Conservation (phyloP, 1,140 invertebrate genomes). For the Musca vetustissima region DNA sequence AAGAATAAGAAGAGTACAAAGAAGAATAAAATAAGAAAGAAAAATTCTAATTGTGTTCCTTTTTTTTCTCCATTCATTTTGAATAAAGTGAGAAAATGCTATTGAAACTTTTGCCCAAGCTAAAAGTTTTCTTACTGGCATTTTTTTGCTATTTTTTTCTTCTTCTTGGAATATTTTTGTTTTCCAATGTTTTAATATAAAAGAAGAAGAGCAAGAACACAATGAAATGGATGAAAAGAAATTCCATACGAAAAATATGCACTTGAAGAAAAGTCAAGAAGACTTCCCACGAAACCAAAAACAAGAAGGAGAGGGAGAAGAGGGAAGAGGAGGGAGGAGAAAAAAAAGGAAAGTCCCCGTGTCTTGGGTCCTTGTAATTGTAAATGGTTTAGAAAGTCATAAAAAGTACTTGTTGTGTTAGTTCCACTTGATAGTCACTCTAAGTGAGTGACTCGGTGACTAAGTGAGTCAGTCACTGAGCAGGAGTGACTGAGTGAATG, state of each 20-base stretch:
- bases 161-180: not conserved
- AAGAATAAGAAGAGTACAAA: not conserved
- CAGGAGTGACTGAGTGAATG: too few species aligned
- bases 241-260: constrained; percentile 18
- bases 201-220: not conserved
- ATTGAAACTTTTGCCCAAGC: constrained; percentile 18
- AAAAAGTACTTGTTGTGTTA: constrained; percentile 22
- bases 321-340: not conserved
- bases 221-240: not conserved
- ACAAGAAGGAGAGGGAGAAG: not conserved
- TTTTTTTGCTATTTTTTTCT: not conserved
- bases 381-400: constrained; percentile 23
- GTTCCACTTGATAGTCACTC: constrained; percentile 14
- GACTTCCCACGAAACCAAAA: too few species aligned
- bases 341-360: not conserved
- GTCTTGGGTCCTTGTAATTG: constrained; percentile 11
- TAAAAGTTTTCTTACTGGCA: not conserved
- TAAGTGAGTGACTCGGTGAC: too few species aligned
- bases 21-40: not conserved
- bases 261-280: constrained; percentile 22
- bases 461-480: too few species aligned
- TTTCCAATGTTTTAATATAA: not conserved
- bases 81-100: constrained; percentile 21
- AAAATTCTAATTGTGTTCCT: constrained; percentile 13
- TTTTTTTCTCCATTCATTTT: not conserved